Conservation (phyloP, 2,888 invertebrate species). For the Tenthredo scrophulariae region DNA sequence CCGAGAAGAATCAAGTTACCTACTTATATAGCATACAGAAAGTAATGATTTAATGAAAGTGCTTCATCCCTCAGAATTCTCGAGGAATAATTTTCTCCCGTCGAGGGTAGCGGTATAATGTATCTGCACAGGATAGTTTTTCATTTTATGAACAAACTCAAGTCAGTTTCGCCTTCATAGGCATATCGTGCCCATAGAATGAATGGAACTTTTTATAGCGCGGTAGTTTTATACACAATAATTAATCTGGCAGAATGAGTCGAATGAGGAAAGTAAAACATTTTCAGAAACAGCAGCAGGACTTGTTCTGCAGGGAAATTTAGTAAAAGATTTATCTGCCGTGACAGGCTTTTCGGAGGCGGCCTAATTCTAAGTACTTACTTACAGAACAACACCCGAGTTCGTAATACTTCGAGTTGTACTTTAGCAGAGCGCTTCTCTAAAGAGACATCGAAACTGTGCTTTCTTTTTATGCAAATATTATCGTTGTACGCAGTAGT, state of each 20-base stretch:
- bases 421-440: constrained; percentile 7
- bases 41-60: neutral
- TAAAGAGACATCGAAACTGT: neutral
- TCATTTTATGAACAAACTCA: neutral
- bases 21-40: neutral
- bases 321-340: constrained; percentile 17
- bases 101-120: neutral
- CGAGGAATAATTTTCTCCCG: neutral
- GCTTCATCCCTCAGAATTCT: neutral
- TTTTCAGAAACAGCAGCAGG: neutral
- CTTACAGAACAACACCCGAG: constrained; percentile 15
- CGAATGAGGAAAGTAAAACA: neutral
- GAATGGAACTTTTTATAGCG: neutral
- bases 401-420: constrained; percentile 36
- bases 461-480: neutral
- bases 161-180: neutral
- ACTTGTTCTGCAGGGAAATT: neutral
- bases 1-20: constrained; percentile 3
- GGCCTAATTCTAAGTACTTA: constrained; percentile 2
- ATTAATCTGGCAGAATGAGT: neutral
- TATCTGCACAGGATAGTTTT: neutral
- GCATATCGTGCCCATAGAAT: neutral
- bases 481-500: neutral
- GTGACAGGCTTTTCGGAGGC: neutral
- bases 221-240: neutral